Conservation (phyloP, 2,888 invertebrate species). For the Conops quadrifasciatus region DNA sequence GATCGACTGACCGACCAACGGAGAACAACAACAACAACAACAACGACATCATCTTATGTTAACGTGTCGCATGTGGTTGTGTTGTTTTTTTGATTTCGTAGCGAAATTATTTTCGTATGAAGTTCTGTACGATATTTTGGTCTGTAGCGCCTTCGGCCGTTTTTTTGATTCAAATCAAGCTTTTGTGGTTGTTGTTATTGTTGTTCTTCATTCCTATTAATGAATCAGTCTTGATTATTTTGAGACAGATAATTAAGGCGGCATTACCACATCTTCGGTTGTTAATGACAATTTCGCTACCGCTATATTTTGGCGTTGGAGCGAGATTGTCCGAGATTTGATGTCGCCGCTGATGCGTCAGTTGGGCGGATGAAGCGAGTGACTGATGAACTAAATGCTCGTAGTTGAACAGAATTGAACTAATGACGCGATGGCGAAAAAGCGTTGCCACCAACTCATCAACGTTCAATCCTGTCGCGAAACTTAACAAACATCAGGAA, state of each 20-base stretch:
- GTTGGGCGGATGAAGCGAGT: too few species aligned
- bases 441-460: too few species aligned
- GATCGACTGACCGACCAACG: not conserved
- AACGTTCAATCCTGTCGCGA: too few species aligned
- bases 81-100: constrained; percentile 15
- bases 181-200: constrained; percentile 16
- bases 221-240: constrained; percentile 42
- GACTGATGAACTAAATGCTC: too few species aligned
- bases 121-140: too few species aligned
- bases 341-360: too few species aligned
- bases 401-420: too few species aligned
- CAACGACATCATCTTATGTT: constrained; percentile 38
- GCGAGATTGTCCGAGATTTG: constrained; percentile 13
- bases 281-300: not conserved
- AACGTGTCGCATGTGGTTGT: constrained; percentile 40
- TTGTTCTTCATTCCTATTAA: constrained; percentile 3
- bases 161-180: not conserved
- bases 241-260: constrained; percentile 47
- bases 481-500: too few species aligned
- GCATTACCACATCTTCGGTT: constrained; percentile 40
- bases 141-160: constrained; percentile 21
- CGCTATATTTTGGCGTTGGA: not conserved
- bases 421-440: too few species aligned
- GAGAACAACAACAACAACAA: not conserved
- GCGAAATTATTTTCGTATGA: too few species aligned